Evolutionary conservation across 2,888 invertebrate genomes (phyloP).

Genomic region (Acanthoscelides obtectus): DNA sequence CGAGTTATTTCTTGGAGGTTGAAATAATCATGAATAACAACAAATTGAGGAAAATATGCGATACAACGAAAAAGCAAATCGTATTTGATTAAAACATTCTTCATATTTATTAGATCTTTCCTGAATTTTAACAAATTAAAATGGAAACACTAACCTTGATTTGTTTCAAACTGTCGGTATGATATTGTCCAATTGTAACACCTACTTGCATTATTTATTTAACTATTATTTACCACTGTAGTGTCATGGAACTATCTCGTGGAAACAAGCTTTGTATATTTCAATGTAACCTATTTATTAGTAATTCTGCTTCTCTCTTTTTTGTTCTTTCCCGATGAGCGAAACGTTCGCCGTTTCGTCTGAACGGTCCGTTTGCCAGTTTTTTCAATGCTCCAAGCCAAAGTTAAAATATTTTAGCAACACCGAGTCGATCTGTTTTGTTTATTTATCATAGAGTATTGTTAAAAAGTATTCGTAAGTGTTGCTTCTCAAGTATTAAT

Average conservation of each 20-base stretch:
- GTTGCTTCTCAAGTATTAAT: slow-evolving; percentile 40
- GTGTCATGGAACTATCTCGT: slow-evolving; percentile 20
- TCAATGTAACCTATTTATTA: background rate
- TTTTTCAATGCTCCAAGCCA: slow-evolving; percentile 40
- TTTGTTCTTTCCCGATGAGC: background rate
- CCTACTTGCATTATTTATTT: background rate
- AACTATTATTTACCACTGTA: slow-evolving; percentile 37
- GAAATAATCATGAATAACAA: too few relatives aligned
- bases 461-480: slow-evolving; percentile 15
- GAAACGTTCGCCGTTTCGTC: background rate
- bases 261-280: background rate
- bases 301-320: background rate
- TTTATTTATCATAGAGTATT: slow-evolving; percentile 9
- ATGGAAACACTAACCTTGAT: too few relatives aligned
- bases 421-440: slow-evolving; percentile 6
- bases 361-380: background rate
- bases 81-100: too few relatives aligned
- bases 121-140: too few relatives aligned
- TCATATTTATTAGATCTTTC: too few relatives aligned
- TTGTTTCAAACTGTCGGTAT: too few relatives aligned
- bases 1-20: too few relatives aligned
- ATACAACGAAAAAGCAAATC: too few relatives aligned
- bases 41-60: too few relatives aligned
- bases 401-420: slow-evolving; percentile 36
- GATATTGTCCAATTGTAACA: too few relatives aligned